phyloP scores from a whole-genome alignment of 2,797 vertebrate species.

The Scarus forsteni region DNA sequence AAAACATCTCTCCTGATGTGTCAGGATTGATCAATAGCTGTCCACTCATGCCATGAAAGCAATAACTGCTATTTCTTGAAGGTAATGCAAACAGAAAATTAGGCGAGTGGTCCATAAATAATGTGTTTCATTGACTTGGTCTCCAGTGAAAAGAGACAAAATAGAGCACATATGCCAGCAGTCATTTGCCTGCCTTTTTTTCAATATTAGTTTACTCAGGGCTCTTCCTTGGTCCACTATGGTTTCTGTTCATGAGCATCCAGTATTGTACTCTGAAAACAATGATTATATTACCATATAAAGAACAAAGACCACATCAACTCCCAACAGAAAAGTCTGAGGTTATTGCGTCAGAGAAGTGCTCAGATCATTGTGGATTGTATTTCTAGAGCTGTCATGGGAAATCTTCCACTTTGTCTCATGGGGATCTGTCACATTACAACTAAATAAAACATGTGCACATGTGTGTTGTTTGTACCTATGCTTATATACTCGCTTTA shows the following conservation, averaged over 20 bases:
- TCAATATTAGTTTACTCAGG: slow-evolving; percentile 61
- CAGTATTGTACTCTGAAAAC: slow-evolving; percentile 1
- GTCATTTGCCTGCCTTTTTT: slow-evolving; percentile 62
- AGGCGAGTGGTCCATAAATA: slow-evolving; percentile 72
- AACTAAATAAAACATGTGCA: slow-evolving; percentile 42
- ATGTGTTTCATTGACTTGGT: slow-evolving; percentile 80
- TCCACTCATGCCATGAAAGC: slow-evolving; percentile 65
- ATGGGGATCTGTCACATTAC: slow-evolving; percentile 16
- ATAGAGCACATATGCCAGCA: slow-evolving; percentile 60
- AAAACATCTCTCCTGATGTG: slow-evolving; percentile 39
- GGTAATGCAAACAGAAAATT: slow-evolving; percentile 57
- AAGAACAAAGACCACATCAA: slow-evolving; percentile 32
- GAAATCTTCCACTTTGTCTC: slow-evolving; percentile 44
- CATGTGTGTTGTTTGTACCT: slow-evolving; percentile 4
- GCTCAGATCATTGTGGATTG: slow-evolving; percentile 33
- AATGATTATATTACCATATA: slow-evolving; percentile 20
- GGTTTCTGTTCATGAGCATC: neutral
- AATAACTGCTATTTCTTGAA: slow-evolving; percentile 78
- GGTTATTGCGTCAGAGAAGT: slow-evolving; percentile 39
- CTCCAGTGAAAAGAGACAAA: slow-evolving; percentile 68
- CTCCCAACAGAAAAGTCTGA: slow-evolving; percentile 29
- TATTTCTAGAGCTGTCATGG: slow-evolving; percentile 37
- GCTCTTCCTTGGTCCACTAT: slow-evolving; percentile 53
- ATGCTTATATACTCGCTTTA: neutral
- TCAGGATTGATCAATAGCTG: slow-evolving; percentile 68